These are phyloP conservation scores for Sanderia malayensis DNA, from an alignment of 30 jellyfish, hydroid and myxozoan species.

Conservation along the genomic window DNA sequence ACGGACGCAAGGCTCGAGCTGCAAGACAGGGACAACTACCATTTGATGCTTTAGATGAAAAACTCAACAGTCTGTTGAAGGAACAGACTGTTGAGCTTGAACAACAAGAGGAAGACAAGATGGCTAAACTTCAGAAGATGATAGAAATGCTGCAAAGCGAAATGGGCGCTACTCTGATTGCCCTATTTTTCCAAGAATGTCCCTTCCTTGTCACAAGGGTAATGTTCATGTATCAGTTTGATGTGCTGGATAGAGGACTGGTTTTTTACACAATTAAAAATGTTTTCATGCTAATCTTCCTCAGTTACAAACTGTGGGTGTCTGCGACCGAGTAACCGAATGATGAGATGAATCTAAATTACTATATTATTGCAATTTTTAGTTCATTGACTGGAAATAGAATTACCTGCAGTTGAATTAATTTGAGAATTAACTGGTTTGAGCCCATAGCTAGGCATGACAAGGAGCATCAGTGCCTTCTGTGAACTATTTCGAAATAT, in stretches of 20 bases:
- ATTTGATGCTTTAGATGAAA: not conserved
- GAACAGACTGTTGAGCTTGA: constrained; percentile 1
- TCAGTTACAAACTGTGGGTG: constrained; percentile 49
- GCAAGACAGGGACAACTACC: not conserved
- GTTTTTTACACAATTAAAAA: constrained; percentile 47
- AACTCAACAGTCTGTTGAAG: not conserved
- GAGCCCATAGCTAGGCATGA: too few species aligned
- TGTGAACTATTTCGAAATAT: too few species aligned
- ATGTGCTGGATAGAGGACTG: constrained; percentile 35
- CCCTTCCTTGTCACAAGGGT: constrained; percentile 76
- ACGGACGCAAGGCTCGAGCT: too few species aligned
- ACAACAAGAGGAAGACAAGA: too few species aligned
- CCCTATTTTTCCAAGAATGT: constrained; percentile 68
- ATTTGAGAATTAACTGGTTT: too few species aligned
- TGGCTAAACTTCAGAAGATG: constrained; percentile 22
- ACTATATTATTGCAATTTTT: too few species aligned
- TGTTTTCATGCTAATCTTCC: constrained; percentile 37
- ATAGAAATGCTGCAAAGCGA: constrained; percentile 58
- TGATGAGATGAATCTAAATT: too few species aligned
- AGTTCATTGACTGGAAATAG: too few species aligned
- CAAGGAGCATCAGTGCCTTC: too few species aligned
- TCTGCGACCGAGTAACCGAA: constrained; percentile 26
- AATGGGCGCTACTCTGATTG: constrained; percentile 54
- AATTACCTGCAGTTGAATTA: too few species aligned
- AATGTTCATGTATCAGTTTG: constrained; percentile 35